Percentiles rank a stretch among this genome's conserved stretches.
Evolutionary conservation across 1,140 invertebrate genomes (phyloP).

Genomic region (Drosophila baimaii): DNA sequence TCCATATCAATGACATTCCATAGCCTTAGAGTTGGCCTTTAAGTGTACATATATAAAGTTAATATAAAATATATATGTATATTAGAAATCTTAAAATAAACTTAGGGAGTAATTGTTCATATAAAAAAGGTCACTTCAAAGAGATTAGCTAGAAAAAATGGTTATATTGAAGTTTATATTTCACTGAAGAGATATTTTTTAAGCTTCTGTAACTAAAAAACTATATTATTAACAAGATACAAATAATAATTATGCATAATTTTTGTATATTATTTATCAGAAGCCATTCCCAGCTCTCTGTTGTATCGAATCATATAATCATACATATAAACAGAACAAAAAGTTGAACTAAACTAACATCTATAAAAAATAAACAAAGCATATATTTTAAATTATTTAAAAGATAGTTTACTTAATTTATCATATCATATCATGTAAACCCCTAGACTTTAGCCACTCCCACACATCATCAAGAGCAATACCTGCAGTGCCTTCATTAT

Average conservation of each 20-base stretch:
- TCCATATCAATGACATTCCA: conserved; percentile 83
- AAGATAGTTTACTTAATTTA: conserved; percentile 2
- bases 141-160: conserved; percentile 19
- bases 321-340: background rate
- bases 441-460: conserved; percentile 14
- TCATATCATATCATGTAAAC: conserved; percentile 5
- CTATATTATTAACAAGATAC: background rate
- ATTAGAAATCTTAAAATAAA: conserved; percentile 4
- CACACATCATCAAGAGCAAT: conserved; percentile 46
- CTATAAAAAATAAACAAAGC: background rate
- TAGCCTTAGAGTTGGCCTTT: conserved; percentile 41
- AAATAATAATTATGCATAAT: background rate
- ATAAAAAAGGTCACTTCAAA: conserved; percentile 1
- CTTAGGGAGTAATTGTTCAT: conserved; percentile 2
- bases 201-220: background rate
- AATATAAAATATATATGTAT: conserved; percentile 9
- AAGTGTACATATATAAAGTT: conserved; percentile 52
- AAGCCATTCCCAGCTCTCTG: background rate
- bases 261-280: conserved; percentile 1
- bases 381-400: conserved; percentile 15
- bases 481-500: conserved; percentile 55
- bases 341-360: background rate
- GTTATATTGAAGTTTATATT: background rate
- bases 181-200: background rate
- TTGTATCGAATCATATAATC: background rate